Evolutionary conservation across 2,888 invertebrate species (phyloP).

Genomic region (Noctua pronuba): DNA sequence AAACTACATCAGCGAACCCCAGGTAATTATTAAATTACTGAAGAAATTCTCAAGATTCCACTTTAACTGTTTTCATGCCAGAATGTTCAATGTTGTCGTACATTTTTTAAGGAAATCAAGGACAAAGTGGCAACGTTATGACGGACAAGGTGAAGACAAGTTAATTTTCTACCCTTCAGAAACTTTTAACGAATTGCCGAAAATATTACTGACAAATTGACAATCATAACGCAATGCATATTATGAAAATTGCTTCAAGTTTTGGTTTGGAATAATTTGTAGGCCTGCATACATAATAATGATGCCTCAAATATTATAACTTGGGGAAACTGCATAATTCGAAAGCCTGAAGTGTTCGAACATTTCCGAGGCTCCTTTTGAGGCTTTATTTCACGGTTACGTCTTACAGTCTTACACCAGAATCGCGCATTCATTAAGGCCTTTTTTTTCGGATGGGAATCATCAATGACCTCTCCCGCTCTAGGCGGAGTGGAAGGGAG

Average conservation of each 20-base stretch:
- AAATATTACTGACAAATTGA: conserved; percentile 6
- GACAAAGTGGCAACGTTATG: background rate
- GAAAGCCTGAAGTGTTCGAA: conserved; percentile 10
- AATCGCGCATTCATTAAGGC: conserved; percentile 17
- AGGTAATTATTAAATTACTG: conserved; percentile 46
- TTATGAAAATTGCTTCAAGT: background rate
- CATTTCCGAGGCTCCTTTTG: background rate
- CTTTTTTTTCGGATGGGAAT: too few relatives aligned
- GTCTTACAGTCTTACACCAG: background rate
- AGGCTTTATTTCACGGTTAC: background rate
- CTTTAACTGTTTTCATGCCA: conserved; percentile 35
- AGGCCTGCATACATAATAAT: background rate
- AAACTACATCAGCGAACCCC: conserved; percentile 30
- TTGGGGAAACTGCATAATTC: background rate
- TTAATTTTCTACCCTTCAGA: conserved; percentile 10
- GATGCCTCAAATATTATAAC: background rate
- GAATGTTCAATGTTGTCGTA: conserved; percentile 25
- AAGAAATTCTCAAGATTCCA: conserved; percentile 48
- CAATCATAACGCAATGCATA: background rate
- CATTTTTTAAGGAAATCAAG: conserved; percentile 35
- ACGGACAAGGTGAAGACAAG: conserved; percentile 35
- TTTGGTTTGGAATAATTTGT: background rate
- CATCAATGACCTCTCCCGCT: too few relatives aligned
- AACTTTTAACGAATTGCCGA: conserved; percentile 5
- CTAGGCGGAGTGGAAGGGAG: too few relatives aligned